phyloP scores from a whole-genome alignment of 2,888 invertebrate species.

The Scaptomyza parva region DNA sequence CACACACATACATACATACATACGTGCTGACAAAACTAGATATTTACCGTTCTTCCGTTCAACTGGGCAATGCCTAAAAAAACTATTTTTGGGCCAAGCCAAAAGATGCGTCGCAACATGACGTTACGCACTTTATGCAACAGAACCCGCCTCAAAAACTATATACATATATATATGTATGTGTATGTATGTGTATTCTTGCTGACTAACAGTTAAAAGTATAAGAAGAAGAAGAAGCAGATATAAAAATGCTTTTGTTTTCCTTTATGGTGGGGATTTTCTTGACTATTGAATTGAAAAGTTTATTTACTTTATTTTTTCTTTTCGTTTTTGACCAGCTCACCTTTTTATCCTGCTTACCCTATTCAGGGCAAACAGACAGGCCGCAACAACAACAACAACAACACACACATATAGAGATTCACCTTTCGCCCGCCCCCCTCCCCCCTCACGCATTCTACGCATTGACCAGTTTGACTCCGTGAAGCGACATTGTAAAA shows the following conservation, averaged over 20 bases:
- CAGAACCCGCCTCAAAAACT: conserved; percentile 1
- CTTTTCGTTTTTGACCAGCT: conserved; percentile 8
- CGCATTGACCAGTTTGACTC: neutral
- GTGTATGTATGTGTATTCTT: too few species aligned
- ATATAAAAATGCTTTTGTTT: conserved; percentile 11
- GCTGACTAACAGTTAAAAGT: conserved; percentile 3
- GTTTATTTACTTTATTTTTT: conserved; percentile 55
- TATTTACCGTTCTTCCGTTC: neutral
- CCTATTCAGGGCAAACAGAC: conserved; percentile 10
- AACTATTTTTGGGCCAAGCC: neutral
- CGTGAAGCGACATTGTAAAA: conserved; percentile 59
- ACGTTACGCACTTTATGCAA: conserved; percentile 15
- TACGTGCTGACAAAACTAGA: too few species aligned
- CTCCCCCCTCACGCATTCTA: too few species aligned
- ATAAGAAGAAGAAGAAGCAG: neutral
- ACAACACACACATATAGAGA: neutral
- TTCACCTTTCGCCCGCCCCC: neutral
- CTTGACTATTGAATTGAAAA: conserved; percentile 71
- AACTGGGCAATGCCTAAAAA: conserved; percentile 1
- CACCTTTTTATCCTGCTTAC: conserved; percentile 27
- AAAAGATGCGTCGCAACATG: neutral
- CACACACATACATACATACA: too few species aligned
- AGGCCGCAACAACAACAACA: conserved; percentile 2
- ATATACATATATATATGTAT: too few species aligned
- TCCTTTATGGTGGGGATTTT: conserved; percentile 48